Base-by-base conservation (phyloP, 2,797 vertebrate species). In the Prunella strophiata region DNA sequence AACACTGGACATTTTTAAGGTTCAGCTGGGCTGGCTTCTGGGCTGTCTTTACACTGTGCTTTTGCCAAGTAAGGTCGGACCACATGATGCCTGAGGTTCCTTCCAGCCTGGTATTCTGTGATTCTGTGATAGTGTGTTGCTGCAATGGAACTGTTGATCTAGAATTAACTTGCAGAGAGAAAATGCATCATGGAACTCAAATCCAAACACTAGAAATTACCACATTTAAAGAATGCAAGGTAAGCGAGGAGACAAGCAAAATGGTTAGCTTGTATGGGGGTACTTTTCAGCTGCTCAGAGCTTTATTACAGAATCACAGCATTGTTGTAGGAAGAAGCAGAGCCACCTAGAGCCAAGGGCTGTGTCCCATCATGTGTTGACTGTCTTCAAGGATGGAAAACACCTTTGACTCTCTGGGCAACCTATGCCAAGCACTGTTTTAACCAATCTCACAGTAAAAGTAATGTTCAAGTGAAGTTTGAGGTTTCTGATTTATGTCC, bases 151-250 rank as follows among this genome's bases (percentile, higher is more conserved):
- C 58, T 42, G 17, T 32, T 89, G 38, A 21, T 45, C 52, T 51
- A 65, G 43, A 62, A 58, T 87, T 29, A 62, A 32, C 36, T 70
- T 71, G 25, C 15, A 34, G 59, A 84, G 23, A 57, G 42, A 67
- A 67, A 74, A 55, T 5, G 30, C 0, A 0, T 38, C 0, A 5
- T 25, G 25, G 13, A 51, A 48, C 38, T 59, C 58, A 47, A 48
- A 61, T 42, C 62, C 17, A 36, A 9, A n/a, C 58, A 10, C 25
- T 48, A 57, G 52, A 59, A 80, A 43, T 8, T 18, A 43, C 8
- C 18, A 38, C 8, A 3, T 50, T 66, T 85, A 21, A 4, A 54
- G 88, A 83, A 36, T 7, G 20, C 26, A 68, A 2, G 38, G 14
- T 52, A 65, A 72, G 20, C 0, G 2, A 74, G 48, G 65, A 81